Evolutionary conservation across 1,140 invertebrate species (phyloP), one percentile per base, ranked within the genome.

Genomic region (Lamellibrachia luymesi): DNA sequence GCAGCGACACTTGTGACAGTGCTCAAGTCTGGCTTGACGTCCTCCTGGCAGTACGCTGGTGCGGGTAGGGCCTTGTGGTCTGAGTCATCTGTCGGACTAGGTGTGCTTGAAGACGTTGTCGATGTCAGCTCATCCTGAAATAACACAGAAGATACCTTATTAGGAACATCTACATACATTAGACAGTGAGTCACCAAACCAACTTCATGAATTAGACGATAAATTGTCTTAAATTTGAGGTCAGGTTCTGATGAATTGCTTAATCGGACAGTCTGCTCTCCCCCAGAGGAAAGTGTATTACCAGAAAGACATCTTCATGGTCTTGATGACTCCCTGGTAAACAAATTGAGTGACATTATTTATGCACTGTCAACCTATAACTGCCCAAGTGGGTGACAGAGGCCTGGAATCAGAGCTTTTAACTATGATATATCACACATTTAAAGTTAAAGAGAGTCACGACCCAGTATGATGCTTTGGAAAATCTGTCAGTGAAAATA

Each of bases 41-140:
- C 50, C 27, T 92, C 52, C 27, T 10, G 64, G 64, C 64, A 17
- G 64, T 80, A 80, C 1, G 64, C 64, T 0, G 25, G 17, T 80
- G 50, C 27, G 92, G 92, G 50, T 1, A 52, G 50, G 49, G 50
- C 8, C 52, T 51, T 51, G 92, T 56, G 27, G 92, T 56, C 92
- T 13, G 52, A 64, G 10, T 92, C 92, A 27, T 92, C 92, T 52
- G 51, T 38, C 80, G 64, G 92, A 93, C 92, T 93, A 8, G 92
- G 56, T 22, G 51, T 38, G 49, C 80, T 93, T 8, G 92, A 93
- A 2, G 92, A 93, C n/a, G 92, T 51, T 1, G 92, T 50, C 17
- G 92, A 93, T 10, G 52, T 93, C 92, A 93, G 25, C 10, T 93
- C 92, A 90, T 93, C 92, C 92, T 93, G 92, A 22, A 22, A 51